Percentiles rank a stretch among this genome's conserved stretches.
Evolutionary conservation across 2,113 vertebrate genomes (phyloP).

Genomic region (Neolamprologus sp.): DNA sequence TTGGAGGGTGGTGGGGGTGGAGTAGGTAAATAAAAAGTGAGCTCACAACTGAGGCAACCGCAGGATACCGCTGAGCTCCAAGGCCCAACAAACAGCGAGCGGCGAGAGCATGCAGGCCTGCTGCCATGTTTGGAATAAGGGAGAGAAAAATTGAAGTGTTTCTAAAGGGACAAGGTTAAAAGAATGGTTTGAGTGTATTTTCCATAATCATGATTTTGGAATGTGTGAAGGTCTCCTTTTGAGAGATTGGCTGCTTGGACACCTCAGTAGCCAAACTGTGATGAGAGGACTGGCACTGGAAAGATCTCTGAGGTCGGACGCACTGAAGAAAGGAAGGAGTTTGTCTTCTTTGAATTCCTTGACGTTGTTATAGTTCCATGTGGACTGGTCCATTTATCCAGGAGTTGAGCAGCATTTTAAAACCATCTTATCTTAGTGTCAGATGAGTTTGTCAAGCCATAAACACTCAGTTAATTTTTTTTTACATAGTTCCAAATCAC

Average conservation of each 20-base stretch:
- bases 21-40: conserved; percentile 51
- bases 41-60: neutral
- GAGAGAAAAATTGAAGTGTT: conserved; percentile 29
- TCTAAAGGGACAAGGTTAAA: conserved; percentile 39
- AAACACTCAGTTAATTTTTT: neutral
- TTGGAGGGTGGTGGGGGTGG: neutral
- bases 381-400: neutral
- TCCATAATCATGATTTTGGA: conserved; percentile 26
- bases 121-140: conserved; percentile 46
- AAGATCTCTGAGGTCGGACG: neutral
- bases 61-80: conserved; percentile 22
- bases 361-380: neutral
- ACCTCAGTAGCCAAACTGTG: neutral
- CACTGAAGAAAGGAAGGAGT: neutral
- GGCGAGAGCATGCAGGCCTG: neutral
- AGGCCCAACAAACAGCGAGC: neutral
- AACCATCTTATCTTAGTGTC: neutral
- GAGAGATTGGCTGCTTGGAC: neutral
- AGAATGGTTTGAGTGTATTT: conserved; percentile 26
- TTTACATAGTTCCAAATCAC: neutral
- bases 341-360: neutral
- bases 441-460: neutral
- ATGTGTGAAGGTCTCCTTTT: neutral
- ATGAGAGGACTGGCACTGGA: neutral
- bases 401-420: neutral